These are phyloP conservation scores for Tachycineta bicolor DNA, from an alignment of 2,113 vertebrate genomes.

Conservation along the genomic window DNA sequence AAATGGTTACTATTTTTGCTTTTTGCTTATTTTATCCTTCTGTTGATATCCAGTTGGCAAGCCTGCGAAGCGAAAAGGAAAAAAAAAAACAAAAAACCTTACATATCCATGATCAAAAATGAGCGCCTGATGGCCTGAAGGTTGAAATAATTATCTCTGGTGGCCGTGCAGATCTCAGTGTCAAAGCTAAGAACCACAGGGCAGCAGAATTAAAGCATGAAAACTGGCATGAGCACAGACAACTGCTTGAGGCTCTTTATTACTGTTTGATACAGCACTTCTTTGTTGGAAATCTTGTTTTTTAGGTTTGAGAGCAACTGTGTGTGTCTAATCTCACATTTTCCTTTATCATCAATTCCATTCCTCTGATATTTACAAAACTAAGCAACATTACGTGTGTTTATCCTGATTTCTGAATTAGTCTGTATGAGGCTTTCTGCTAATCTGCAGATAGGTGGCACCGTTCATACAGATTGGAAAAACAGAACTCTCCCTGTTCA, in stretches of 20 bases:
- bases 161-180: conserved; percentile 86
- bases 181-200: conserved; percentile 85
- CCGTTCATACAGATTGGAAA: conserved; percentile 89
- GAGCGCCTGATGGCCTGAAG: conserved; percentile 84
- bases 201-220: conserved; percentile 86
- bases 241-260: conserved; percentile 89
- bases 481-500: conserved; percentile 70
- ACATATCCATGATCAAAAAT: conserved; percentile 89
- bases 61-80: conserved; percentile 62
- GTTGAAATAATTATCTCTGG: conserved; percentile 90
- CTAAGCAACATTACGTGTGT: conserved; percentile 79
- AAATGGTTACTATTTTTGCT: conserved; percentile 66
- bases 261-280: conserved; percentile 86
- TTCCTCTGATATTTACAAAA: conserved; percentile 88
- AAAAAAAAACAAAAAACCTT: conserved; percentile 29
- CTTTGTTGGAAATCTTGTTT: conserved; percentile 87
- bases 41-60: conserved; percentile 75
- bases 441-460: conserved; percentile 95
- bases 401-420: conserved; percentile 73
- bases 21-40: conserved; percentile 64
- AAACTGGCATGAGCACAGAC: conserved; percentile 92
- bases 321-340: conserved; percentile 86
- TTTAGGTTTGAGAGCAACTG: conserved; percentile 81
- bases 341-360: conserved; percentile 89
- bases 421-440: conserved; percentile 75